These are phyloP conservation scores for Nyctereutes procyonoides DNA, from an alignment of 2,113 vertebrate species.

Conservation along the genomic window DNA sequence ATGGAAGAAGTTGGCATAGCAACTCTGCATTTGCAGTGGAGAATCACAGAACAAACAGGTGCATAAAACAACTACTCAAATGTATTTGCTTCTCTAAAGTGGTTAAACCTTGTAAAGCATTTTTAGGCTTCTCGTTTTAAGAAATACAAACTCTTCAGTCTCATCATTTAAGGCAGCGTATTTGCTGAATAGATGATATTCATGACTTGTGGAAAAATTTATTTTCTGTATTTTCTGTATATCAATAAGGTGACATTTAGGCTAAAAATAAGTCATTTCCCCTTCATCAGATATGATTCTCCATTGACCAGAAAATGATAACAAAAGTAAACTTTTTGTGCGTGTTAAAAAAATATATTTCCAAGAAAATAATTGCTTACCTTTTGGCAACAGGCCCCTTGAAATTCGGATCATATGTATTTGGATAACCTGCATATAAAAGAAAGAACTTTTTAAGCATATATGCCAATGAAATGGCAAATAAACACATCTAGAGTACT, in stretches of 20 bases:
- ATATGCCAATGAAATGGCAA: background rate
- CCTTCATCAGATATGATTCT: background rate
- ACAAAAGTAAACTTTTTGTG: background rate
- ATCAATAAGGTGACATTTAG: conserved; percentile 50
- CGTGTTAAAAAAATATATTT: conserved; percentile 58
- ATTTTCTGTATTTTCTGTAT: background rate
- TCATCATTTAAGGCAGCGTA: conserved; percentile 17
- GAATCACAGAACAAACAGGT: conserved; percentile 34
- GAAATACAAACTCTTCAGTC: conserved; percentile 41
- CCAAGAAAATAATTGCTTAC: conserved; percentile 85
- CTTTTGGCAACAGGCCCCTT: conserved; percentile 94
- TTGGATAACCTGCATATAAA: conserved; percentile 93
- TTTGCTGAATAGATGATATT: conserved; percentile 35
- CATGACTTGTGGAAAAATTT: conserved; percentile 13
- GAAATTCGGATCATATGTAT: conserved; percentile 94
- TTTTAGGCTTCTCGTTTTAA: background rate
- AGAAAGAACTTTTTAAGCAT: conserved; percentile 82
- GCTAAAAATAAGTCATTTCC: conserved; percentile 56
- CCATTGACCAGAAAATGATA: conserved; percentile 42
- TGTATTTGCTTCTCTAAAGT: conserved; percentile 15
- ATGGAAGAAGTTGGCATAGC: conserved; percentile 65
- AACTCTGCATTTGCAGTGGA: conserved; percentile 24
- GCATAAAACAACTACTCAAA: background rate
- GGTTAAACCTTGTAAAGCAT: background rate
- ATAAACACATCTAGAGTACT: conserved; percentile 33